These are phyloP conservation scores for Falcunculus frontatus DNA, from an alignment of 2,113 vertebrate genomes.

Conservation along the genomic window DNA sequence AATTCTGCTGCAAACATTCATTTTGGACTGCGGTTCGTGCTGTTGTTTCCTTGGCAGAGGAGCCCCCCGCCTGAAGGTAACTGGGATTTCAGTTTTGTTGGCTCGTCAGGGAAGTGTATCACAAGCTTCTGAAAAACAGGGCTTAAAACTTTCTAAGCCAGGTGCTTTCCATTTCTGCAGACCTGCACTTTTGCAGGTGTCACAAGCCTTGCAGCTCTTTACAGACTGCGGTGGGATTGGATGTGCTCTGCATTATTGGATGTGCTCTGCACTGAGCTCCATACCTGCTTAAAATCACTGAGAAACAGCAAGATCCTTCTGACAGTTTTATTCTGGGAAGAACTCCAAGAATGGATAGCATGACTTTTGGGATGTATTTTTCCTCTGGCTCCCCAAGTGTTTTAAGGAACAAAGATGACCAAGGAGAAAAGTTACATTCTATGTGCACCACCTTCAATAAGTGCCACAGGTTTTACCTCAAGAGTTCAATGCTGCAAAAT, in stretches of 20 bases:
- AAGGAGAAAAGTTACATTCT: neutral
- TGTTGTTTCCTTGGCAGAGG: neutral
- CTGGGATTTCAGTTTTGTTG: neutral
- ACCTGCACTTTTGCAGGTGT: neutral
- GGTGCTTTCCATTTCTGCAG: neutral
- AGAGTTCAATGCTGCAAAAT: neutral
- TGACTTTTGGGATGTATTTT: slow-evolving; percentile 1
- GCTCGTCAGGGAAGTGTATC: neutral
- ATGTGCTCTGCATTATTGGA: neutral
- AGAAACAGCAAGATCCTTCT: neutral
- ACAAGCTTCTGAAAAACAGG: neutral
- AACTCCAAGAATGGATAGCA: neutral
- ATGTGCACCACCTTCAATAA: neutral
- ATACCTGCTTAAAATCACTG: neutral
- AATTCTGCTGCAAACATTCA: neutral
- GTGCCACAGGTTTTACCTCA: neutral
- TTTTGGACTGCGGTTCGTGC: fast-evolving
- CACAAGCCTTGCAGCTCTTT: neutral
- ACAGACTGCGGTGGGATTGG: neutral
- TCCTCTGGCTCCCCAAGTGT: neutral
- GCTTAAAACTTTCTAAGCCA: neutral
- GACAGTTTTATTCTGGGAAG: slow-evolving; percentile 16
- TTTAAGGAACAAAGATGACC: neutral
- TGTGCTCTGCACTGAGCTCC: neutral
- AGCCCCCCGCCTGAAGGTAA: neutral